phyloP scores from a whole-genome alignment of 2,797 vertebrate genomes.

The Pipistrellus nathusii region DNA sequence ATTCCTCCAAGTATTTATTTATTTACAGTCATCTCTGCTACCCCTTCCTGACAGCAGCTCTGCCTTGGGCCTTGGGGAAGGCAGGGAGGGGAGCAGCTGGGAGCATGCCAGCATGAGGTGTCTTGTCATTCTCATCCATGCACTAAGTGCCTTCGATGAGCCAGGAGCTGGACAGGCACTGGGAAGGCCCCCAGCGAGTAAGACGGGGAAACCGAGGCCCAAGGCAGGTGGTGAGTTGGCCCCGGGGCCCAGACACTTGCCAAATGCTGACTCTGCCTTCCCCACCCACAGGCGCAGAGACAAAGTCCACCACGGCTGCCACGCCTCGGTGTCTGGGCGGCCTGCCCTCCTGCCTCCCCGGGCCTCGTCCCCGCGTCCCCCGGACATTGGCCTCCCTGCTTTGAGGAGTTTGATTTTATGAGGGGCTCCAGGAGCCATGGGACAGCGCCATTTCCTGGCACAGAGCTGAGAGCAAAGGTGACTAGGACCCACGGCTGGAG shows the following conservation, averaged over 20 bases:
- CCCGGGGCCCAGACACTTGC: neutral
- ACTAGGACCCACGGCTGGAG: neutral
- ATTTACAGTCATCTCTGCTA: no score
- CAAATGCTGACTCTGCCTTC: neutral
- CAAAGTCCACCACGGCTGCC: conserved; percentile 35
- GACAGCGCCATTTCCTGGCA: neutral
- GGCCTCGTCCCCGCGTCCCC: neutral
- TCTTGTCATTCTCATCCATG: neutral
- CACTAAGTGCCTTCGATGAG: neutral
- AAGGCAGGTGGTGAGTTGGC: neutral
- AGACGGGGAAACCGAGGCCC: neutral
- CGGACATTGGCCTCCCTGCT: neutral
- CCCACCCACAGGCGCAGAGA: neutral
- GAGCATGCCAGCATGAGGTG: neutral
- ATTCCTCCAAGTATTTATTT: neutral
- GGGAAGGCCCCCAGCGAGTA: neutral
- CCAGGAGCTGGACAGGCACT: accelerated
- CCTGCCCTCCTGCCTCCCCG: neutral
- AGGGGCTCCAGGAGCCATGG: neutral
- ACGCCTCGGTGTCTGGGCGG: neutral
- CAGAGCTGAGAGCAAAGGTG: conserved; percentile 15
- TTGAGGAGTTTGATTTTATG: conserved; percentile 24
- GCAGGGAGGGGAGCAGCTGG: neutral
- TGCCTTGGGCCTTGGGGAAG: neutral
- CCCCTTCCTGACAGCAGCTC: no score